Conservation (phyloP, 2,888 invertebrate genomes). For the Boloria selene region DNA sequence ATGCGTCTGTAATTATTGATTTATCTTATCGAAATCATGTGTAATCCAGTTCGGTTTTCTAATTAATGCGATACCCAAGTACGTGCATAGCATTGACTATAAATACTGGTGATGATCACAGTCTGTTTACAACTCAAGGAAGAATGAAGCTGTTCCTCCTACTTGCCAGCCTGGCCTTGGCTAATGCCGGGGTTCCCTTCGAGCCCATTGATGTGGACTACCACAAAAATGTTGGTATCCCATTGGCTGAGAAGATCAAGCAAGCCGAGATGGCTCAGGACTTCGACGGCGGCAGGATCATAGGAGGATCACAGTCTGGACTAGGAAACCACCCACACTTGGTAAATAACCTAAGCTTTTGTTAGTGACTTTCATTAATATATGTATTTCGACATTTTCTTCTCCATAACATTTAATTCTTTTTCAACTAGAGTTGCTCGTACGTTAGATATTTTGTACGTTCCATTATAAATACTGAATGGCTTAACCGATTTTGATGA, state of each 20-base stretch:
- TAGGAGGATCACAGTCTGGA: conserved; percentile 44
- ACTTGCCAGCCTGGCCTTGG: neutral
- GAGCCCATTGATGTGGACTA: conserved; percentile 43
- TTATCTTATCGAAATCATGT: no score
- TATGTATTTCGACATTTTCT: conserved; percentile 46
- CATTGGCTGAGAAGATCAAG: conserved; percentile 46
- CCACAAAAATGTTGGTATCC: conserved; percentile 48
- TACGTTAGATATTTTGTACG: no score
- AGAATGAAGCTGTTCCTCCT: no score
- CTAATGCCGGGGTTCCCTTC: conserved; percentile 19
- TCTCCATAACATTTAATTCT: conserved; percentile 46
- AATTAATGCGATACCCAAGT: no score
- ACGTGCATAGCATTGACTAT: no score
- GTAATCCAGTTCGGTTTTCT: no score
- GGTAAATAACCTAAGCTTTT: conserved; percentile 22
- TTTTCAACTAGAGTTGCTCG: conserved; percentile 40
- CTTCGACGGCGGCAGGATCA: conserved; percentile 49
- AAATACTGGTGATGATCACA: no score
- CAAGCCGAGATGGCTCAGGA: conserved; percentile 45
- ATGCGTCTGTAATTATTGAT: no score
- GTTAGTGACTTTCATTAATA: neutral
- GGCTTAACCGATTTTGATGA: no score
- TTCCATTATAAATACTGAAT: no score
- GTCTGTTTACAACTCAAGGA: no score
- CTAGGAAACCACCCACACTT: conserved; percentile 45